Base-by-base conservation (phyloP, 2,113 vertebrate genomes). In the Sakesphorus luctuosus region DNA sequence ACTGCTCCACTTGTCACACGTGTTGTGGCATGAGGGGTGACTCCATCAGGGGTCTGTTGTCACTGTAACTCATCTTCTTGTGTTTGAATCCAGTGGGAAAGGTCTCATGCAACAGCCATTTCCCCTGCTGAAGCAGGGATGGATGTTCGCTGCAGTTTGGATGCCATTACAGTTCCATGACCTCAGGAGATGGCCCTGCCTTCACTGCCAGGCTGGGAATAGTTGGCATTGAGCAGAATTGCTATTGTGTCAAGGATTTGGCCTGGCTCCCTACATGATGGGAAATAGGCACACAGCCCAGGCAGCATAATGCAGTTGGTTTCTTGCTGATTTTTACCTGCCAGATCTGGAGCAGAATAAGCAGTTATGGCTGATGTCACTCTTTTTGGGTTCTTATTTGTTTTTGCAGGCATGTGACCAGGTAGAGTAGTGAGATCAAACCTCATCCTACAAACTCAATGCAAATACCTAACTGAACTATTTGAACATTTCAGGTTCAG, bases 221-320 rank as follows among this genome's bases (percentile, higher is more conserved):
- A 96, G 82, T 93, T 96, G 95, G 95, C 94, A 91, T 86, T 66
- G 93, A 91, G 93, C 90, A 94, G 92, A 94, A 92, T 94, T 94
- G 94, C 94, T 96, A 94, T 96, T 96, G 95, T 96, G 91, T 96
- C 96, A 95, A 61, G 95, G 95, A 71, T 93, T 96, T 97, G 96
- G 94, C 94, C 62, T 85, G 75, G 63, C 84, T 91, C 82, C 96
- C 93, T 93, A 43, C 81, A 38, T 83, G 94, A 96, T 95, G 96
- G 92, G 94, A 96, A 97, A 84, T 47, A 71, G 96, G 95, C 94
- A 2, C 75, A 17, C 78, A 96, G 94, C 96, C 96, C 93, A 90
- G 90, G 76, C 87, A 94, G 71, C 85, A 93, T 86, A 95, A 93
- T 78, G 90, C 88, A 72, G 8, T 96, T 89, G 88, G 85, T 94